Conservation (phyloP, 64 coral and sea anemone species). For the Montipora efflorescens region DNA sequence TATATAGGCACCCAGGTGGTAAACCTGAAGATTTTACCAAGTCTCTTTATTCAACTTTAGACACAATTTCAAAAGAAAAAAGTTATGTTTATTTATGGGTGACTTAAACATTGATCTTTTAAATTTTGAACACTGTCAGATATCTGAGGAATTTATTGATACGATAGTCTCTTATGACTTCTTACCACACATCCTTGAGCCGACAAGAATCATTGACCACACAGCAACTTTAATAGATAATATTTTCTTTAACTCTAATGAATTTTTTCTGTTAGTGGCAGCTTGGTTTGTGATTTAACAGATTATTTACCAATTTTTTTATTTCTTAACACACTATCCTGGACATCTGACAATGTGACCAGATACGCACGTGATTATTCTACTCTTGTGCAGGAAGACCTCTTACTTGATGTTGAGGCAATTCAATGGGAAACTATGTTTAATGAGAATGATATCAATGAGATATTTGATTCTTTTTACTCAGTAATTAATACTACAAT, state of each 20-base stretch:
- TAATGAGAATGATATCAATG: background rate
- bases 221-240: background rate
- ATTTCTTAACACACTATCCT: background rate
- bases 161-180: background rate
- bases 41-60: background rate
- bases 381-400: background rate
- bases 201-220: background rate
- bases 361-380: background rate
- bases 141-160: background rate
- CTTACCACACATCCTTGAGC: background rate
- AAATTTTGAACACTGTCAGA: background rate
- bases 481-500: background rate
- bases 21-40: background rate
- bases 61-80: background rate
- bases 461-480: background rate
- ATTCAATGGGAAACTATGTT: background rate
- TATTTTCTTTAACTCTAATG: background rate
- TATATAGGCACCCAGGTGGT: background rate
- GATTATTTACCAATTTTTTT: background rate
- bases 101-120: background rate
- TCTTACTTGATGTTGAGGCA: background rate
- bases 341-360: background rate
- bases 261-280: background rate
- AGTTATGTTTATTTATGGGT: background rate
- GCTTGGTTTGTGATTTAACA: background rate